These are phyloP conservation scores for Trachelus troglodyta DNA, from an alignment of 2,888 invertebrate species.

Conservation along the genomic window DNA sequence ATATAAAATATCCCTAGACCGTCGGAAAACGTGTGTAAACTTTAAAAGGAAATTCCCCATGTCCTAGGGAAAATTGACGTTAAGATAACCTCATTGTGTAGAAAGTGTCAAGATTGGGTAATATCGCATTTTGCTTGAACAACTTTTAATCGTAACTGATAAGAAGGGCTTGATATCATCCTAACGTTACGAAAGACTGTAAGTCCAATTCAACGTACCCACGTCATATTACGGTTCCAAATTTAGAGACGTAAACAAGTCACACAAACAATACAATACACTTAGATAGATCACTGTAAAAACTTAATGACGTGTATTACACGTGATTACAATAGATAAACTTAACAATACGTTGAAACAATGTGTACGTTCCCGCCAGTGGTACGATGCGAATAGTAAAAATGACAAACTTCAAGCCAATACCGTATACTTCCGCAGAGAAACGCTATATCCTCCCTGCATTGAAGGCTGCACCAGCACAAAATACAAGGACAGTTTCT, in stretches of 20 bases:
- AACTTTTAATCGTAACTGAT: background rate
- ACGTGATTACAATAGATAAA: background rate
- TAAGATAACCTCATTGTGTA: background rate
- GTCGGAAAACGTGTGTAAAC: background rate
- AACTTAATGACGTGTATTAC: background rate
- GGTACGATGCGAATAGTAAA: background rate
- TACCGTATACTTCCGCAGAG: conserved; percentile 34
- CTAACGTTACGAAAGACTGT: background rate
- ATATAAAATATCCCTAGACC: background rate
- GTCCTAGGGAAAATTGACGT: background rate
- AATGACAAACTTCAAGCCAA: conserved; percentile 35
- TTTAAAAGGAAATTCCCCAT: background rate
- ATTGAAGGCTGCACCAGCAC: conserved; percentile 39
- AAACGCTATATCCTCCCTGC: conserved; percentile 43
- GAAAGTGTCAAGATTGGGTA: background rate
- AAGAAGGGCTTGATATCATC: background rate
- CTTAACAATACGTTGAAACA: background rate
- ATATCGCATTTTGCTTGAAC: background rate
- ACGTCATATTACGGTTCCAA: background rate
- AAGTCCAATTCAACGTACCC: background rate
- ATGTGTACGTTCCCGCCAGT: background rate
- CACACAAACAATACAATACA: background rate
- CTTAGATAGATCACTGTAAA: background rate
- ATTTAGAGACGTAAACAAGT: background rate
- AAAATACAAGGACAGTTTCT: conserved; percentile 31